phyloP scores from a whole-genome alignment of 2,113 vertebrate species.

The Collichthys lucidus region DNA sequence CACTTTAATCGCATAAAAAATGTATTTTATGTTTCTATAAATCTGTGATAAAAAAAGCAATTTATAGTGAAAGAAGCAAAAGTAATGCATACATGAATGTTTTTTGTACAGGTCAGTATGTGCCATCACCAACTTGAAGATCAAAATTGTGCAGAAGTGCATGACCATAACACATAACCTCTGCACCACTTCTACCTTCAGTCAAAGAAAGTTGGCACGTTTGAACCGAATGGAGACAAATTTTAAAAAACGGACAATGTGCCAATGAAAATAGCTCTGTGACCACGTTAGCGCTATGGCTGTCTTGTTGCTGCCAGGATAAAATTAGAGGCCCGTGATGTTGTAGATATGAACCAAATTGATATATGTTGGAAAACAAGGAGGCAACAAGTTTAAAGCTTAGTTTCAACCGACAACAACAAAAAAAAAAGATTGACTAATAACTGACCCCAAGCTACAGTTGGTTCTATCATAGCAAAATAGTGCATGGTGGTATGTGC shows the following conservation, averaged over 20 bases:
- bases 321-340: conserved; percentile 61
- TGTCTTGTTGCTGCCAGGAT: conserved; percentile 35
- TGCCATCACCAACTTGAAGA: conserved; percentile 31
- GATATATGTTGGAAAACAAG: conserved; percentile 29
- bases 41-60: not conserved
- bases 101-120: conserved; percentile 16
- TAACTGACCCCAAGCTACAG: conserved; percentile 49
- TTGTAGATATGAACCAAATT: conserved; percentile 18
- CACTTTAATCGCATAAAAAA: not conserved
- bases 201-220: conserved; percentile 27
- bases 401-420: conserved; percentile 60
- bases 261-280: conserved; percentile 18
- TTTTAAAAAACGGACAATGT: conserved; percentile 16
- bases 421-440: conserved; percentile 22
- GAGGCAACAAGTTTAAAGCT: conserved; percentile 74
- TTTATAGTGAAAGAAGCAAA: not conserved
- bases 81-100: not conserved
- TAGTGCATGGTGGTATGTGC: conserved; percentile 57
- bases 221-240: conserved; percentile 18
- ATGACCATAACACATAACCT: conserved; percentile 39
- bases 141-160: conserved; percentile 51
- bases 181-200: conserved; percentile 17
- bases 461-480: conserved; percentile 39
- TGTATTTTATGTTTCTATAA: conserved; percentile 11
- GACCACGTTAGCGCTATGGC: not conserved